phyloP scores from a whole-genome alignment of 2,888 invertebrate genomes.

The Brachynemurus nebulosus region DNA sequence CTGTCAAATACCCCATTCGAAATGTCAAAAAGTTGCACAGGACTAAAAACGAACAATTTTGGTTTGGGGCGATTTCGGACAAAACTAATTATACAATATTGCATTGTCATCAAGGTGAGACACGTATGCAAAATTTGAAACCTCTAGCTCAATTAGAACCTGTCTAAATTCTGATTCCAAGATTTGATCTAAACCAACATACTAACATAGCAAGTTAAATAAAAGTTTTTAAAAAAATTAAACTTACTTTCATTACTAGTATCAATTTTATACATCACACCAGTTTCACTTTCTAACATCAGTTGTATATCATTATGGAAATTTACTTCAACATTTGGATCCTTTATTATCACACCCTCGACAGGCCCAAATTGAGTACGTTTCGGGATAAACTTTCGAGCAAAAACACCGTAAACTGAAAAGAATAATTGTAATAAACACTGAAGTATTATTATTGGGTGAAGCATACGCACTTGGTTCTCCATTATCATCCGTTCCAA shows the following conservation, averaged over 20 bases:
- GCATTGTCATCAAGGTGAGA: too few species aligned
- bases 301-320: conserved; percentile 28
- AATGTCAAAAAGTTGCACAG: too few species aligned
- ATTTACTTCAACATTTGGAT: conserved; percentile 15
- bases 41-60: too few species aligned
- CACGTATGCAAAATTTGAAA: too few species aligned
- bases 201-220: neutral
- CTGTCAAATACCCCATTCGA: too few species aligned
- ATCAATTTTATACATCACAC: conserved; percentile 37
- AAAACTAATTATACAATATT: too few species aligned
- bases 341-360: conserved; percentile 43
- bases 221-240: neutral
- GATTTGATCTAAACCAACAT: too few species aligned
- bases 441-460: too few species aligned
- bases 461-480: conserved; percentile 5
- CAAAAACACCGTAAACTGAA: conserved; percentile 45
- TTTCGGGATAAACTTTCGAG: conserved; percentile 51
- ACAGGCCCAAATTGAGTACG: conserved; percentile 69
- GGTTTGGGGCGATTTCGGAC: too few species aligned
- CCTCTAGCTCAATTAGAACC: too few species aligned
- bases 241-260: conserved; percentile 48
- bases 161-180: too few species aligned
- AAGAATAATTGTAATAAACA: too few species aligned
- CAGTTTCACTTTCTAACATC: conserved; percentile 36
- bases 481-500: conserved; percentile 25